Evolutionary conservation across 2,888 invertebrate species (phyloP).

Genomic region (Eulithis prunata): DNA sequence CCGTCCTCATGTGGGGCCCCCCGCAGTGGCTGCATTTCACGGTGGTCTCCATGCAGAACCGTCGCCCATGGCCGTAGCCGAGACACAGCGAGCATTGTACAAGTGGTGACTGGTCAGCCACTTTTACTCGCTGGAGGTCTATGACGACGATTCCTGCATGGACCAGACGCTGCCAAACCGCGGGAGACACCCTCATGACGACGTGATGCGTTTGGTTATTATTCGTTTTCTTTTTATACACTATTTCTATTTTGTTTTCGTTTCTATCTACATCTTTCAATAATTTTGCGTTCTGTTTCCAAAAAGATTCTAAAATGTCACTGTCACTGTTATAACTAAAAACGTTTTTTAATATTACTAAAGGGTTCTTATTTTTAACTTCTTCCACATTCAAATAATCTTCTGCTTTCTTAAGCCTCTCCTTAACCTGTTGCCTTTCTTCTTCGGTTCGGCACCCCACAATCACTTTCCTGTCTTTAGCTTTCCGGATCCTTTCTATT

Average conservation of each 20-base stretch:
- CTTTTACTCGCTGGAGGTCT: not conserved
- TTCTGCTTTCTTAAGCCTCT: not conserved
- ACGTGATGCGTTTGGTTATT: not conserved
- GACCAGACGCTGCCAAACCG: too few relatives aligned
- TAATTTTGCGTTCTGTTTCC: not conserved
- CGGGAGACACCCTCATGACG: not conserved
- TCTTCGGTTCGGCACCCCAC: not conserved
- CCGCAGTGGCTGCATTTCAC: not conserved
- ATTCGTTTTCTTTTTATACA: not conserved
- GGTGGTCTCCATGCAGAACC: too few relatives aligned
- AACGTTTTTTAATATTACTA: too few relatives aligned
- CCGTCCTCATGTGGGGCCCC: not conserved
- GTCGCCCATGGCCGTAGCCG: not conserved
- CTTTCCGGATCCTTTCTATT: not conserved
- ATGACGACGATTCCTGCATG: not conserved
- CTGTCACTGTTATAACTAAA: too few relatives aligned
- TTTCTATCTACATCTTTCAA: not conserved
- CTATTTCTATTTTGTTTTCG: not conserved
- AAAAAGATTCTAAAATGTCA: too few relatives aligned
- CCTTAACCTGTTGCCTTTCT: not conserved
- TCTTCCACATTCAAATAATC: not conserved
- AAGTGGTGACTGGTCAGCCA: not conserved
- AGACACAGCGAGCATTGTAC: too few relatives aligned
- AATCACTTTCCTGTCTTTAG: conserved; percentile 6
- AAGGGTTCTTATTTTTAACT: not conserved